Evolutionary conservation across 1,140 invertebrate genomes (phyloP).

Genomic region (Drosophila paulistorum): DNA sequence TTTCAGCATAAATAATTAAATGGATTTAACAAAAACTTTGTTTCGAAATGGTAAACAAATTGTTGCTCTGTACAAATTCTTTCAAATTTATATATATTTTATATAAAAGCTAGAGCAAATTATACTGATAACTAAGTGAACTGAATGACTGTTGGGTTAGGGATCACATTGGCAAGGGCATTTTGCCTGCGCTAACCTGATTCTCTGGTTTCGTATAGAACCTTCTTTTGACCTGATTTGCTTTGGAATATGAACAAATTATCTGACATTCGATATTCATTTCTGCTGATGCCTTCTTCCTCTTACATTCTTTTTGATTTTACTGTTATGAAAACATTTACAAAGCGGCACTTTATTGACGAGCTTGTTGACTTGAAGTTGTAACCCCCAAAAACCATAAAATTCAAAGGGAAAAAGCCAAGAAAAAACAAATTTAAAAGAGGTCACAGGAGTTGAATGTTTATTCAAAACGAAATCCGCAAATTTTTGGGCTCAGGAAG

Average conservation of each 20-base stretch:
- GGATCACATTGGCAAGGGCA: neutral
- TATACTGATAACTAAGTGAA: neutral
- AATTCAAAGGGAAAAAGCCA: conserved; percentile 24
- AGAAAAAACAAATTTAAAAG: conserved; percentile 48
- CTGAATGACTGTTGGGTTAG: neutral
- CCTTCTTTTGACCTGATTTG: conserved; percentile 1
- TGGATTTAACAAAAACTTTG: too few relatives aligned
- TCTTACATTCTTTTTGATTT: neutral
- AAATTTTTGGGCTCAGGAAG: conserved; percentile 14
- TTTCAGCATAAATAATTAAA: too few relatives aligned
- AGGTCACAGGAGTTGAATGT: conserved; percentile 47
- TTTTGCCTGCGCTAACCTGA: neutral
- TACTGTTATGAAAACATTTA: conserved; percentile 56
- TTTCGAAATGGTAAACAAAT: too few relatives aligned
- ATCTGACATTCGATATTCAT: conserved; percentile 26
- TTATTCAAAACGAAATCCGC: conserved; percentile 2
- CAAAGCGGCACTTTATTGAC: conserved; percentile 44
- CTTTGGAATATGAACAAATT: conserved; percentile 15
- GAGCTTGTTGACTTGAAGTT: conserved; percentile 44
- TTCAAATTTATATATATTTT: too few relatives aligned
- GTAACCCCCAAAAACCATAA: conserved; percentile 38
- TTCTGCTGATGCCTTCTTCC: conserved; percentile 13
- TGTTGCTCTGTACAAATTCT: too few relatives aligned
- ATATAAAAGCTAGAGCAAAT: too few relatives aligned
- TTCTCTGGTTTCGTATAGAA: neutral